Conservation (phyloP, 2,797 vertebrate species). For the Enteromius treurensis region DNA sequence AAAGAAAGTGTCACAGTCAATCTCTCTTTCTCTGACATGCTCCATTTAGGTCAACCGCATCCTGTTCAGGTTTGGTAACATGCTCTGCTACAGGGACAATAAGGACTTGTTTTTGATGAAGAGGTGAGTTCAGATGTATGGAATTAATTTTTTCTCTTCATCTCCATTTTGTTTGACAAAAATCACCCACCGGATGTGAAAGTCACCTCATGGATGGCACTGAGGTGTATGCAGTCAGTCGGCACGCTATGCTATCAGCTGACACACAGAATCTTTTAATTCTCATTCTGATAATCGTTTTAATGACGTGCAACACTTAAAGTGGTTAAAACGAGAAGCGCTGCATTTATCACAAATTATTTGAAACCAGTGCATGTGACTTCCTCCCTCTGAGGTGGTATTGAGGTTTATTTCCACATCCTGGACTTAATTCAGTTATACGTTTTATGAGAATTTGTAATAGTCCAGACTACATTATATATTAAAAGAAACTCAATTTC, state of each 20-base stretch:
- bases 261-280: background rate
- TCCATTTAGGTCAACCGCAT: slow-evolving; percentile 84
- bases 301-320: background rate
- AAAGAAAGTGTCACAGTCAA: slow-evolving; percentile 52
- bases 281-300: background rate
- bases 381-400: slow-evolving; percentile 15
- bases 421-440: background rate
- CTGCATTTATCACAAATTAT: background rate
- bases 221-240: background rate
- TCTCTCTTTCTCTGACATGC: slow-evolving; percentile 54
- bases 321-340: background rate
- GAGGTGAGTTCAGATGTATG: slow-evolving; percentile 24
- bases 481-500: background rate
- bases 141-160: background rate
- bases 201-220: slow-evolving; percentile 13
- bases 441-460: background rate
- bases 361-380: slow-evolving; percentile 21
- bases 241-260: background rate
- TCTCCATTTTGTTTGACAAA: slow-evolving; percentile 23
- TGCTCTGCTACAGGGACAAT: slow-evolving; percentile 62
- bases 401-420: slow-evolving; percentile 26
- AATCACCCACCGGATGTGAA: slow-evolving; percentile 12
- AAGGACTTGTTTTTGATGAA: slow-evolving; percentile 60
- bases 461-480: too few relatives aligned
- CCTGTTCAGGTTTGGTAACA: slow-evolving; percentile 75